phyloP scores from a whole-genome alignment of 1,140 invertebrate species.

The Pemphigus obesinymphae region DNA sequence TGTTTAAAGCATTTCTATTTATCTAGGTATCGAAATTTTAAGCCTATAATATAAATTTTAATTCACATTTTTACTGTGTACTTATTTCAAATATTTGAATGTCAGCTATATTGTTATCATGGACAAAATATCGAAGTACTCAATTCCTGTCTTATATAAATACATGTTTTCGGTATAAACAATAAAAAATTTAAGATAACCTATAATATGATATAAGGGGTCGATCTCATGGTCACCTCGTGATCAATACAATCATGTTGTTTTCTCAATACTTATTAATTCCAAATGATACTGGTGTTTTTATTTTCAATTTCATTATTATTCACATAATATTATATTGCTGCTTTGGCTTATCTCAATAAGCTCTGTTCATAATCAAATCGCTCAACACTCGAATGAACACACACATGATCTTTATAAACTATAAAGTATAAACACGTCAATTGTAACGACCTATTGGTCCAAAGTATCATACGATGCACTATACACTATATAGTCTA shows the following conservation, averaged over 20 bases:
- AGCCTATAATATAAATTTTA: neutral
- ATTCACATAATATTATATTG: neutral
- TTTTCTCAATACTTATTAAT: constrained; percentile 33
- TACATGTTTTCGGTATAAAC: neutral
- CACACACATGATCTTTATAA: neutral
- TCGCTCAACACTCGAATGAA: neutral
- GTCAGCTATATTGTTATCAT: neutral
- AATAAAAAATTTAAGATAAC: constrained; percentile 26
- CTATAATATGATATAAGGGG: constrained; percentile 15
- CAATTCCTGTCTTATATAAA: neutral
- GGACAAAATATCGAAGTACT: neutral
- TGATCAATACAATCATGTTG: constrained; percentile 35
- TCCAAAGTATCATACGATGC: constrained; percentile 10
- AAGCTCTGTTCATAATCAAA: neutral
- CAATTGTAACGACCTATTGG: neutral
- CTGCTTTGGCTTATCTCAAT: neutral
- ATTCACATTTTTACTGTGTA: neutral
- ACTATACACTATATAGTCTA: no score
- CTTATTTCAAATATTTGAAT: neutral
- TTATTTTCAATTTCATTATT: neutral
- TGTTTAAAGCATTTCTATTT: neutral
- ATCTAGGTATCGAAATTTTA: neutral
- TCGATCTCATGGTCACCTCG: constrained; percentile 30
- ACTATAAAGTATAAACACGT: neutral
- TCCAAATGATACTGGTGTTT: neutral